A percentile compares a stretch with the other conserved stretches of the same genome.
phyloP scores from a whole-genome alignment of 2,113 vertebrate genomes.

The Phalacrocorax carbo region DNA sequence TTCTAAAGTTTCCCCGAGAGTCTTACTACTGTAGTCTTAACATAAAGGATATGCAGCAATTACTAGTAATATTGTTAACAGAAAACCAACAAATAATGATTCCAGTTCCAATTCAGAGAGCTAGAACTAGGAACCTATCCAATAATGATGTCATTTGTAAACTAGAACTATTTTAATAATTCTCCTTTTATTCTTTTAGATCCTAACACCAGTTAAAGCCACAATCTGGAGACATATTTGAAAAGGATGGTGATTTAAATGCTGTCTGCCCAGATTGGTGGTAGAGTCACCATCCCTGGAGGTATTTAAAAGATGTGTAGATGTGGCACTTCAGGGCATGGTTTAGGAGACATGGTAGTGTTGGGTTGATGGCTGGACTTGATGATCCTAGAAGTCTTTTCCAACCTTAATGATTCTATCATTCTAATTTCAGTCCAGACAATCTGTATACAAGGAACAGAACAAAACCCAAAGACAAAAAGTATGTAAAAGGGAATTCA shows the following conservation, averaged over 20 bases:
- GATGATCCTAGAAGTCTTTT: no score
- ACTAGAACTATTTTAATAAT: neutral
- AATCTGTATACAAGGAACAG: neutral
- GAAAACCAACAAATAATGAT: neutral
- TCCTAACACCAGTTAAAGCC: neutral
- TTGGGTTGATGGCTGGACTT: no score
- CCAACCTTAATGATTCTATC: no score
- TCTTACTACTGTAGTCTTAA: neutral
- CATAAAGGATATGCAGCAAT: neutral
- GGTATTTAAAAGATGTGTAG: no score
- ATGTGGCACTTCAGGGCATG: no score
- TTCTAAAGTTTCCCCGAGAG: neutral
- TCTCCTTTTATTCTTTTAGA: neutral
- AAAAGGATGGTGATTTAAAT: neutral
- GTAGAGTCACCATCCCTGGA: no score
- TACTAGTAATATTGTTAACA: neutral
- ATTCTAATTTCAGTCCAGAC: neutral
- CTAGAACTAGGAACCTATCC: neutral
- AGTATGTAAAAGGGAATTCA: neutral
- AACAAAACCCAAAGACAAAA: neutral
- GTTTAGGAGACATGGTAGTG: no score
- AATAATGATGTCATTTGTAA: neutral
- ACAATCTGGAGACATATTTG: neutral
- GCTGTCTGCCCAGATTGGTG: neutral
- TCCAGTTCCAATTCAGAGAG: neutral